Conservation (phyloP, 2,113 vertebrate genomes). For the Eretmochelys imbricata region DNA sequence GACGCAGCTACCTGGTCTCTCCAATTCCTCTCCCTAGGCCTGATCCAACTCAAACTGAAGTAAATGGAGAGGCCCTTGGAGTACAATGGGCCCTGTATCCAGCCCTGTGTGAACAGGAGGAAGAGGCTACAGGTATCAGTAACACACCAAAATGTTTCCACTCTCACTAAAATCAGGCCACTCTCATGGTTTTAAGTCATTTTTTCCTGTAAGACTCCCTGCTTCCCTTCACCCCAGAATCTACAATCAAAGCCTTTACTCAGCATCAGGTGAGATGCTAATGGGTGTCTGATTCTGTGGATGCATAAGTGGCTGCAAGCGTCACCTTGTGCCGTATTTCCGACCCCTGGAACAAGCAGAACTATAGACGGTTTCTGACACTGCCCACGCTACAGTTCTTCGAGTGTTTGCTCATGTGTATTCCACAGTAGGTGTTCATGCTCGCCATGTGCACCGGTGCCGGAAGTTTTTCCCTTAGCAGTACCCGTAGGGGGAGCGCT, state of each 20-base stretch:
- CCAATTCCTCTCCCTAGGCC: neutral
- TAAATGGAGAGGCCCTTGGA: neutral
- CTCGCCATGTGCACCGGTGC: no score
- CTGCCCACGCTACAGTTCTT: neutral
- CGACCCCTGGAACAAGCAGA: neutral
- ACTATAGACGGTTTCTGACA: neutral
- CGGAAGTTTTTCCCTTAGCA: no score
- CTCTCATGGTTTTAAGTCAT: neutral
- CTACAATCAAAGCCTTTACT: neutral
- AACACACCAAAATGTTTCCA: accelerated
- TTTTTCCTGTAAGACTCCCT: neutral
- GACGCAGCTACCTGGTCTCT: neutral
- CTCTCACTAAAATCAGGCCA: accelerated
- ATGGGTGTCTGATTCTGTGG: accelerated
- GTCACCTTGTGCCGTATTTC: neutral
- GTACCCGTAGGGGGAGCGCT: no score
- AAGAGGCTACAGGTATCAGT: accelerated
- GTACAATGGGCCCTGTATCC: neutral
- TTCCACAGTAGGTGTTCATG: no score
- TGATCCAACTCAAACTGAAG: accelerated
- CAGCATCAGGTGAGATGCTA: neutral
- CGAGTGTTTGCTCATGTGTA: no score
- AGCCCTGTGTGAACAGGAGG: neutral
- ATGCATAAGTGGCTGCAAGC: neutral
- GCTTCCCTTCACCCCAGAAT: neutral